Evolutionary conservation across 2,113 vertebrate genomes (phyloP).

Genomic region (Oceanodroma tethys): DNA sequence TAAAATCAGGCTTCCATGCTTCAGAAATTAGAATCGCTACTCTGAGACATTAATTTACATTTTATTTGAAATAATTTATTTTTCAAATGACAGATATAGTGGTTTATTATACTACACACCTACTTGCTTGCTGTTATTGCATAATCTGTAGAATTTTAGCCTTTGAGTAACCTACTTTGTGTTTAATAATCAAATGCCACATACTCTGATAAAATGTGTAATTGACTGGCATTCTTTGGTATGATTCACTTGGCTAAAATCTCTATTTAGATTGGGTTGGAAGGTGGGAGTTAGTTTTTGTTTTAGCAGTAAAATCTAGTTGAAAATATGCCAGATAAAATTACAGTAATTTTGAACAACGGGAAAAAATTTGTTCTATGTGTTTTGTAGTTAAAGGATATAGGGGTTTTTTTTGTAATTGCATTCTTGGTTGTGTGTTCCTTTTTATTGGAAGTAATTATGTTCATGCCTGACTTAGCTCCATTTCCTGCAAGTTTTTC

Average conservation of each 20-base stretch:
- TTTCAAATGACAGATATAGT: neutral
- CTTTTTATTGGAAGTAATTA: neutral
- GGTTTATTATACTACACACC: neutral
- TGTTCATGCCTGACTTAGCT: neutral
- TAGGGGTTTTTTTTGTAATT: neutral
- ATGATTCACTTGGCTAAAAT: conserved; percentile 22
- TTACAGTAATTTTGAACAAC: conserved; percentile 13
- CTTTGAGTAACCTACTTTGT: neutral
- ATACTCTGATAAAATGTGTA: neutral
- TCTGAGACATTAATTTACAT: neutral
- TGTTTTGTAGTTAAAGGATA: neutral
- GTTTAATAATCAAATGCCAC: neutral
- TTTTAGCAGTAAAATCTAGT: conserved; percentile 8
- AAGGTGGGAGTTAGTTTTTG: conserved; percentile 21
- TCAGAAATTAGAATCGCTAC: neutral
- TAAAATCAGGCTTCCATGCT: neutral
- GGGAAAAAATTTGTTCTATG: neutral
- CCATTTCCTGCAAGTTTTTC: neutral
- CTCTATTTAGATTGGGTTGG: neutral
- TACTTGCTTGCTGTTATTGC: neutral
- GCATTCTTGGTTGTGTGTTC: neutral
- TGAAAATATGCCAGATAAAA: neutral
- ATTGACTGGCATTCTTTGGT: neutral
- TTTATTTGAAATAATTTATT: neutral
- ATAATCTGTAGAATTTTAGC: neutral